Percentiles rank a stretch among this genome's conserved stretches.
Conservation (phyloP, 2,113 vertebrate genomes). For the Rhodinocichla rosea region DNA sequence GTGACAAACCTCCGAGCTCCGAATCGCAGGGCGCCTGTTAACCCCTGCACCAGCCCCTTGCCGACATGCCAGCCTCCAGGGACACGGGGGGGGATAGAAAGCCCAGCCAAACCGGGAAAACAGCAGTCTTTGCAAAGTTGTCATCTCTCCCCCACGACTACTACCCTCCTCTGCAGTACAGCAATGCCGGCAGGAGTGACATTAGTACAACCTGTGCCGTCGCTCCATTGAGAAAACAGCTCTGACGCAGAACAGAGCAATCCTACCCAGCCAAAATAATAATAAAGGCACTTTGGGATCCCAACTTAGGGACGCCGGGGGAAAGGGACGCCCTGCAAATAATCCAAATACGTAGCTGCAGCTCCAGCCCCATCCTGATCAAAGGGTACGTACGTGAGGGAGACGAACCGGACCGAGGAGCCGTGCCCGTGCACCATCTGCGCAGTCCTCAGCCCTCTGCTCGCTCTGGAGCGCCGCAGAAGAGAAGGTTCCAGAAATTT, state of each 20-base stretch:
- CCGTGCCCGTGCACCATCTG: slow-evolving; percentile 68
- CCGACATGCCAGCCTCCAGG: slow-evolving; percentile 30
- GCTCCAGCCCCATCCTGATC: slow-evolving; percentile 60
- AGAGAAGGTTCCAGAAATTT: slow-evolving; percentile 86
- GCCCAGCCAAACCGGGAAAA: slow-evolving; percentile 2
- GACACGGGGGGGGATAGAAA: slow-evolving; percentile 14
- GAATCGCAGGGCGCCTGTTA: slow-evolving; percentile 4
- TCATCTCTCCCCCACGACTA: slow-evolving; percentile 47
- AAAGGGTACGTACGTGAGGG: slow-evolving; percentile 72
- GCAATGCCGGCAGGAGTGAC: slow-evolving; percentile 58
- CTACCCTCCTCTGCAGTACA: slow-evolving; percentile 62
- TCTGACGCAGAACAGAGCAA: slow-evolving; percentile 70
- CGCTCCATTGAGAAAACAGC: slow-evolving; percentile 69
- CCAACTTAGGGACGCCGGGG: slow-evolving; percentile 7
- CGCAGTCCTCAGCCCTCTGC: slow-evolving; percentile 72
- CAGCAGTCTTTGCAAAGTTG: slow-evolving; percentile 59
- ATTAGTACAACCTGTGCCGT: slow-evolving; percentile 67
- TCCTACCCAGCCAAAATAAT: slow-evolving; percentile 41
- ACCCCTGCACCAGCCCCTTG: slow-evolving; percentile 14
- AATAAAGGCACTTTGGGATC: not conserved
- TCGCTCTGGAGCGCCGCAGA: slow-evolving; percentile 71
- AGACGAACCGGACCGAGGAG: slow-evolving; percentile 60
- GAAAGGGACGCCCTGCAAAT: slow-evolving; percentile 56
- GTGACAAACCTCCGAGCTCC: slow-evolving; percentile 70
- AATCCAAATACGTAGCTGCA: not conserved